These are phyloP conservation scores for Apamea monoglypha DNA, from an alignment of 2,888 invertebrate genomes.

Conservation along the genomic window DNA sequence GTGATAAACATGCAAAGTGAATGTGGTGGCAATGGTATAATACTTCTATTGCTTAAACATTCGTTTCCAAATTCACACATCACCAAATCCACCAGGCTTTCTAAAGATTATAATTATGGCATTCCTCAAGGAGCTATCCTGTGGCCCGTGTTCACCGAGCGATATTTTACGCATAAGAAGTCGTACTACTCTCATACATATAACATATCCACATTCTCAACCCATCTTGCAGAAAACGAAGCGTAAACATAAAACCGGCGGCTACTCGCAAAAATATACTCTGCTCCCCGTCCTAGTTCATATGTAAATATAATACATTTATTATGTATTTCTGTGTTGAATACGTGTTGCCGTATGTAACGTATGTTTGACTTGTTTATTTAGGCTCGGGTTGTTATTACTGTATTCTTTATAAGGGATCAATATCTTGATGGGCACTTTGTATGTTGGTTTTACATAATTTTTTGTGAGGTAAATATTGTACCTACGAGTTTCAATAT, in stretches of 20 bases:
- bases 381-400: slow-evolving; percentile 62
- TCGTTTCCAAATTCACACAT: neutral
- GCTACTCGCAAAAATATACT: slow-evolving; percentile 64
- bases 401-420: slow-evolving; percentile 67
- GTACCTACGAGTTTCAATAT: slow-evolving; percentile 39
- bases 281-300: slow-evolving; percentile 58
- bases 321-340: slow-evolving; percentile 62
- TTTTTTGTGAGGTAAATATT: slow-evolving; percentile 59
- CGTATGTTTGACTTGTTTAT: slow-evolving; percentile 65
- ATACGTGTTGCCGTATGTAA: slow-evolving; percentile 62
- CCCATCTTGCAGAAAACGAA: slow-evolving; percentile 55
- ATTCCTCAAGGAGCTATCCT: slow-evolving; percentile 34
- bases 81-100: neutral
- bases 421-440: slow-evolving; percentile 65
- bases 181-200: slow-evolving; percentile 19
- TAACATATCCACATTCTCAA: slow-evolving; percentile 46
- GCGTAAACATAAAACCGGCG: slow-evolving; percentile 62
- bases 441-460: slow-evolving; percentile 54
- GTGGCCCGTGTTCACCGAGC: slow-evolving; percentile 14
- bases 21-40: neutral
- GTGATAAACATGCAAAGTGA: neutral
- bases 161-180: slow-evolving; percentile 36
- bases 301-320: slow-evolving; percentile 65
- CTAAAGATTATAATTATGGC: neutral
- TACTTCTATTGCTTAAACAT: neutral